phyloP scores from a whole-genome alignment of 2,797 vertebrate genomes.

The Amniataba percoides region DNA sequence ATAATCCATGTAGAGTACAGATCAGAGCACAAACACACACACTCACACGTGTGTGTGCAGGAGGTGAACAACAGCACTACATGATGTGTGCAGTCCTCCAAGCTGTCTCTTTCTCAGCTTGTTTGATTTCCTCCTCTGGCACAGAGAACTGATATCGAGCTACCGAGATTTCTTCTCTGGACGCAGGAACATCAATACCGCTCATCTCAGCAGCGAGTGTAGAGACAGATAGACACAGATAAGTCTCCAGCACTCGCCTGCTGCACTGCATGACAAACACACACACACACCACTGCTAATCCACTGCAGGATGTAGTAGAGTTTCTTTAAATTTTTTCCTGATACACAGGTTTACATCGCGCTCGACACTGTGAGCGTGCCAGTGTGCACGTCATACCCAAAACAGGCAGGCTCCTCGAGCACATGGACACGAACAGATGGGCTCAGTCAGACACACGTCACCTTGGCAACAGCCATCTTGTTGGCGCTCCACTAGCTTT shows the following conservation, averaged over 20 bases:
- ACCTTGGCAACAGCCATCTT: constrained; percentile 76
- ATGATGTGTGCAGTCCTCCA: constrained; percentile 16
- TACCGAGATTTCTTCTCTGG: constrained; percentile 52
- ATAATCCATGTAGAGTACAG: constrained; percentile 8
- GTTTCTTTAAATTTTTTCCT: neutral
- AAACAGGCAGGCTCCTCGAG: constrained; percentile 66
- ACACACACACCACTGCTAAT: constrained; percentile 46
- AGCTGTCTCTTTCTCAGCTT: constrained; percentile 24
- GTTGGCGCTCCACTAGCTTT: constrained; percentile 59
- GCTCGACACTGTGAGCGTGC: constrained; percentile 31
- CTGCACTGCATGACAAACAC: constrained; percentile 42
- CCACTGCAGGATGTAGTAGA: constrained; percentile 25
- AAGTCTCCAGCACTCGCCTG: constrained; percentile 36
- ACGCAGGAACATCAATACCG: constrained; percentile 67
- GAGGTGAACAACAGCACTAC: constrained; percentile 17
- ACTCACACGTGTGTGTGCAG: constrained; percentile 32
- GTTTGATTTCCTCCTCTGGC: constrained; percentile 43
- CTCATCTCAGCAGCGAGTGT: constrained; percentile 57
- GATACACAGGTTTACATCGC: constrained; percentile 39
- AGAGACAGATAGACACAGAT: constrained; percentile 48
- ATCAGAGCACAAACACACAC: neutral
- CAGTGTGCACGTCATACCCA: constrained; percentile 63
- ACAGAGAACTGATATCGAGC: constrained; percentile 53
- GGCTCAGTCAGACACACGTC: constrained; percentile 76
- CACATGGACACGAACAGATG: constrained; percentile 79